Evolutionary conservation across 2,888 invertebrate species (phyloP).

Genomic region (Callosobruchus maculatus): DNA sequence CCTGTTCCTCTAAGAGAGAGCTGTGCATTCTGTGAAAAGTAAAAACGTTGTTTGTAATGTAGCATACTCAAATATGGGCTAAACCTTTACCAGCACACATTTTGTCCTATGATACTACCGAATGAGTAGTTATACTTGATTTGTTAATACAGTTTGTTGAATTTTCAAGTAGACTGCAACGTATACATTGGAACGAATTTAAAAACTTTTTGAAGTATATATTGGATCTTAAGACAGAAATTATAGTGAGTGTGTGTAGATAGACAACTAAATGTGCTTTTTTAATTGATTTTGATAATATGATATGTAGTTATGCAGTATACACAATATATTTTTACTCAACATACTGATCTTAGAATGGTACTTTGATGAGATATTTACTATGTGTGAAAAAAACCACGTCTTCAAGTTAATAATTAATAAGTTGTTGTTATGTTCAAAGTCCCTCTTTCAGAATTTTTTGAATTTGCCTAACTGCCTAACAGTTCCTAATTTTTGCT

Average conservation of each 20-base stretch:
- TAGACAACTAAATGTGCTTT: neutral
- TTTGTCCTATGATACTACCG: neutral
- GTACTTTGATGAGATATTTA: too few relatives aligned
- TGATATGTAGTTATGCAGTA: neutral
- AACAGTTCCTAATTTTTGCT: neutral
- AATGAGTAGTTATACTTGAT: neutral
- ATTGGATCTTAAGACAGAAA: neutral
- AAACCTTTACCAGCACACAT: neutral
- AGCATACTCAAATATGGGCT: neutral
- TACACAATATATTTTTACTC: neutral
- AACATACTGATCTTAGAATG: neutral
- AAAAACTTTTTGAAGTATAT: neutral
- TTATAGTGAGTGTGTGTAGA: neutral
- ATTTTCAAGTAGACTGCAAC: conserved; percentile 16
- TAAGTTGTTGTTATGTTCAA: neutral
- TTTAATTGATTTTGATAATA: neutral
- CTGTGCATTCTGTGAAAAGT: conserved; percentile 30
- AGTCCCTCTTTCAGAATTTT: neutral
- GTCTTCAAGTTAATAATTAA: too few relatives aligned
- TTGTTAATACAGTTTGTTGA: conserved; percentile 7
- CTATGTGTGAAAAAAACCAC: too few relatives aligned
- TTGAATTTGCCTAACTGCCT: neutral
- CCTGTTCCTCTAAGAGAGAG: conserved; percentile 31
- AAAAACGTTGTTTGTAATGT: neutral
- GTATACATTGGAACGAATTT: conserved; percentile 15